Evolutionary conservation across 2,797 vertebrate genomes (phyloP), one percentile per base, ranked within the genome.

Genomic region (Propithecus deckenii): DNA sequence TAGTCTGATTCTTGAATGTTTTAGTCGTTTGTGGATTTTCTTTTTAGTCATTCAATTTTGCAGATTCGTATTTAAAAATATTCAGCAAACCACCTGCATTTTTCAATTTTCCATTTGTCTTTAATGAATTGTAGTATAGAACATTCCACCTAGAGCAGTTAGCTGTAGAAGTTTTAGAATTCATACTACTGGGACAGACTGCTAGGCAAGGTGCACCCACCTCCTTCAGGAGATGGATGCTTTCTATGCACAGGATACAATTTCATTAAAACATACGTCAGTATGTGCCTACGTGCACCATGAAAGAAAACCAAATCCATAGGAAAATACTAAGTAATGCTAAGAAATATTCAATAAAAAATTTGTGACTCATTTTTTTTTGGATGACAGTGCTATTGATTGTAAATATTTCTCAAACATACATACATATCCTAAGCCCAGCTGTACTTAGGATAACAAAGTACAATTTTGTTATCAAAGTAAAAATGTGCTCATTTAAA

Each of bases 401-500:
- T 86, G 9, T 6, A 72, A 55, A 50, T 50, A 52, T 59, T 96
- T 96, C n/a, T 92, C 59, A 80, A 85, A n/a, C 61, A 55, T 80
- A 79, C 28, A 67, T 22, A 85, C 18, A 76, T 25, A 85, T 38
- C 48, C 43, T 57, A 96, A 84, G 85, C 28, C 46, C 23, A 61
- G 18, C 20, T 89, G 50, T 74, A 59, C 23, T 59, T 59, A 25
- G 57, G 57, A 25, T 59, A 59, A 59, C 23, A 25, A 59, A 28
- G 10, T 59, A 59, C 23, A 59, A 59, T 28, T 59, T 59, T 59
- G 25, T 59, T 28, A 59, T 87, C 46, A 84, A 86, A 88, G n/a
- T 83, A 23, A 93, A 92, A 94, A 83, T 15, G 14, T 63, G 10
- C 28, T 92, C 48, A 71, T 90, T 84, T n/a, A 57, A 92, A 88